These are phyloP conservation scores for Cavia porcellus DNA, from an alignment of 2,113 vertebrate species.

Conservation along the genomic window DNA sequence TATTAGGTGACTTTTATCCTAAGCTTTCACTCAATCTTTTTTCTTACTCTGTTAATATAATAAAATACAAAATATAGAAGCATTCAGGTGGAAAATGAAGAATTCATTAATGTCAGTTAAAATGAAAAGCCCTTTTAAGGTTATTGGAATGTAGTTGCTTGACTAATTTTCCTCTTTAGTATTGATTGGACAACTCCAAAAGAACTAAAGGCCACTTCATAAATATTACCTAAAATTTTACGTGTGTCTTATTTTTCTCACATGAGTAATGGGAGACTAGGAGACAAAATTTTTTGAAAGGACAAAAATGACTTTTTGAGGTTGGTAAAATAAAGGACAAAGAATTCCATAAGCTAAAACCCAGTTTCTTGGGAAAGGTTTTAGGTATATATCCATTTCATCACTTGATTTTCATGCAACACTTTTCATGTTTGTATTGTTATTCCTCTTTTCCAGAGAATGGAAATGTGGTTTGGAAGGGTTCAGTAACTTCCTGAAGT, in stretches of 20 bases:
- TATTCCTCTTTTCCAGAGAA: background rate
- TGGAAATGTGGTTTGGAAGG: background rate
- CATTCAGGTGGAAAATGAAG: background rate
- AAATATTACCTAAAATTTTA: slow-evolving; percentile 1
- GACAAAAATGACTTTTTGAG: background rate
- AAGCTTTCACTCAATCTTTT: background rate
- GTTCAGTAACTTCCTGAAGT: background rate
- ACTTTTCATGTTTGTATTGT: background rate
- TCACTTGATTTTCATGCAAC: background rate
- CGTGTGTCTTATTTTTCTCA: background rate
- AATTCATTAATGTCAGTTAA: background rate
- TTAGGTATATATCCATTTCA: background rate
- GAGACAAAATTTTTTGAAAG: background rate
- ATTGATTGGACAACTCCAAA: background rate
- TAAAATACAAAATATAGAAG: background rate
- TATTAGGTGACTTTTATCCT: background rate
- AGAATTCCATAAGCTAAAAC: background rate
- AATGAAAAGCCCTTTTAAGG: background rate
- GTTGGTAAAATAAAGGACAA: background rate
- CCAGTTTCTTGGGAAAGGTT: background rate
- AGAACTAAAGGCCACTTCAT: background rate
- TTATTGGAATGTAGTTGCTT: background rate
- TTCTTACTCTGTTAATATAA: background rate
- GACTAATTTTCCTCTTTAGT: background rate
- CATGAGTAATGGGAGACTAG: background rate